Base-by-base conservation (phyloP, 1,140 invertebrate genomes). In the Papilio dardanus region DNA sequence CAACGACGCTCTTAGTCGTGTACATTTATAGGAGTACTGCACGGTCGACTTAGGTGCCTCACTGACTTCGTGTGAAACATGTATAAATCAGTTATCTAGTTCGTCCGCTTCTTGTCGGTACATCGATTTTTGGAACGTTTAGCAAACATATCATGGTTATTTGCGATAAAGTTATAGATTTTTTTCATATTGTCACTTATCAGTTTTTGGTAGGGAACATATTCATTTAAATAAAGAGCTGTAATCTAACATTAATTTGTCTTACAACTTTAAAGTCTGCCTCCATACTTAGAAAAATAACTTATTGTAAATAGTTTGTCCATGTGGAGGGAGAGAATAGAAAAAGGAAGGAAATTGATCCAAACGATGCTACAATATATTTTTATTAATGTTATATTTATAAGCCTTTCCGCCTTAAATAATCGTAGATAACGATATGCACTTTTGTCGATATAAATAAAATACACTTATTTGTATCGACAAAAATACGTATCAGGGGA, bases 141-240 rank as follows among this genome's bases (percentile, higher is more conserved):
- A 28, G 67, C 2, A 69, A 69, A 69, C 19, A 40, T 21, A 66
- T 1, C 62, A 33, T 37, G 30, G 33, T 35, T 68, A 35, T 68
- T 68, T 68, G 66, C 31, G 66, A 68, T 68, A 68, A 68, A 14
- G 66, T 68, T 68, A 35, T 68, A 68, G 66, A 68, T 68, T 68
- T 68, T 35, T 19, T 68, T 33, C 50, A n/a, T 5, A 8, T 54
- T 54, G 21, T 54, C 50, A 54, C 50, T n/a, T n/a, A n/a, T n/a
- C n/a, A n/a, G n/a, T n/a, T n/a, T n/a, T n/a, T n/a, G n/a, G n/a
- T n/a, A n/a, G n/a, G n/a, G n/a, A n/a, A n/a, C n/a, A n/a, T n/a
- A n/a, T n/a, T n/a, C n/a, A n/a, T n/a, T n/a, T n/a, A n/a, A n/a
- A n/a, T n/a, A n/a, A n/a, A n/a, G n/a, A n/a, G n/a, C n/a, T n/a